A percentile compares a stretch with the other conserved stretches of the same genome.
Conservation (phyloP, 2,797 vertebrate species). For the Pygocentrus nattereri region DNA sequence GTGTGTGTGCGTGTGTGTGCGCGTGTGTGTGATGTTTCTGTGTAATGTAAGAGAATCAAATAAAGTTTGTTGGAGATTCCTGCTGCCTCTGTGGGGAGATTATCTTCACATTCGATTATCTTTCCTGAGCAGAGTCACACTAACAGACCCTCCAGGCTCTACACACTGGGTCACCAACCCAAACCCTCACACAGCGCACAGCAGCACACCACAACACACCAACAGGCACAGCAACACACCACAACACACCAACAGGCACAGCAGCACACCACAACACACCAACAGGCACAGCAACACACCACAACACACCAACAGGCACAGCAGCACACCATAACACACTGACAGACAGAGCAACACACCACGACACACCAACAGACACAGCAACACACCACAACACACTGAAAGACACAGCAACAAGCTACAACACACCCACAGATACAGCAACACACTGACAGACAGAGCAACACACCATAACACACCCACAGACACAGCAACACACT, state of each 20-base stretch:
- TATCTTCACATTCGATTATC: slow-evolving; percentile 37
- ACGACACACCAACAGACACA: too few relatives aligned
- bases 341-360: too few relatives aligned
- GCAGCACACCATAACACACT: not conserved
- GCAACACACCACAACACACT: too few relatives aligned
- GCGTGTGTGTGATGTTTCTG: slow-evolving; percentile 20
- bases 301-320: not conserved
- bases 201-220: not conserved
- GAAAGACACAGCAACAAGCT: too few relatives aligned
- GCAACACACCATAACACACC: too few relatives aligned
- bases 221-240: too few relatives aligned
- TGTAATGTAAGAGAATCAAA: slow-evolving; percentile 49
- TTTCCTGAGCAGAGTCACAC: not conserved
- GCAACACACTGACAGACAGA: too few relatives aligned
- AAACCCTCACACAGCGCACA: not conserved
- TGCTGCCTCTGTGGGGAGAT: slow-evolving; percentile 28
- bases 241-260: not conserved
- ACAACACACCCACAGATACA: too few relatives aligned
- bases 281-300: too few relatives aligned
- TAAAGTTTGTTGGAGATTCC: slow-evolving; percentile 17
- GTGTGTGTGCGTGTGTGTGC: slow-evolving; percentile 19
- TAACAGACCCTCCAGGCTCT: not conserved
- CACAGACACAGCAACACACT: too few relatives aligned
- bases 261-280: not conserved
- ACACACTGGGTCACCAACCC: slow-evolving; percentile 1